Evolutionary conservation across 2,113 vertebrate genomes (phyloP).

Genomic region (Cottus gobio): DNA sequence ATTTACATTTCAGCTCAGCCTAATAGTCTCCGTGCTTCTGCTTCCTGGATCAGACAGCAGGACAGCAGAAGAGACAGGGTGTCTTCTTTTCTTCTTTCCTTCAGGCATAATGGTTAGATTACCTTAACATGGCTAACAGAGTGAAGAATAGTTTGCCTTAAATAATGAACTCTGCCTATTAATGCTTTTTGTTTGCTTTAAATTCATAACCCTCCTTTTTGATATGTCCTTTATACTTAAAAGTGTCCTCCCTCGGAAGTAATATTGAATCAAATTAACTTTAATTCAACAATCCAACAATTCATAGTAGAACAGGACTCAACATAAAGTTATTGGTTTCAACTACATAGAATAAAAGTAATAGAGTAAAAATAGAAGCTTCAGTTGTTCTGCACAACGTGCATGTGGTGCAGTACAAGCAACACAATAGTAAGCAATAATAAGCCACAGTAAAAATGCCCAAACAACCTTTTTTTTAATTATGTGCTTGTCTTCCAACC

Average conservation of each 20-base stretch:
- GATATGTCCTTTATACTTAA: neutral
- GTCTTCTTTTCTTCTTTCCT: neutral
- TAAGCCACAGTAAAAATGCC: no score
- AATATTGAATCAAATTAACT: neutral
- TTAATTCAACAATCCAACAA: neutral
- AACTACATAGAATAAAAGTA: neutral
- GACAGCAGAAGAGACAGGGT: slow-evolving; percentile 4
- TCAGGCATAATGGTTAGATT: neutral
- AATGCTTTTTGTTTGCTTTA: neutral
- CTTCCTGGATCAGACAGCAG: slow-evolving; percentile 59
- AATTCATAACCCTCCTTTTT: neutral
- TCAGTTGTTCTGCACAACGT: neutral
- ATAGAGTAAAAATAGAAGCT: neutral
- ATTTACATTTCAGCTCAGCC: slow-evolving; percentile 68
- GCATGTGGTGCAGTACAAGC: neutral
- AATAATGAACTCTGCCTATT: neutral
- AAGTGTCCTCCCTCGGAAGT: neutral
- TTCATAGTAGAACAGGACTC: neutral
- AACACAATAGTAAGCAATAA: neutral
- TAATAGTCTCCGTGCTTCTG: slow-evolving; percentile 53
- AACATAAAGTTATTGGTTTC: neutral
- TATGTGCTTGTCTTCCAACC: neutral
- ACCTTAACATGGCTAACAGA: neutral
- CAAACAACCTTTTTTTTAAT: neutral
- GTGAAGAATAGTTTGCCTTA: neutral